Conservation (phyloP, 2,113 vertebrate species). For the Sterrhoptilus dennistouni region DNA sequence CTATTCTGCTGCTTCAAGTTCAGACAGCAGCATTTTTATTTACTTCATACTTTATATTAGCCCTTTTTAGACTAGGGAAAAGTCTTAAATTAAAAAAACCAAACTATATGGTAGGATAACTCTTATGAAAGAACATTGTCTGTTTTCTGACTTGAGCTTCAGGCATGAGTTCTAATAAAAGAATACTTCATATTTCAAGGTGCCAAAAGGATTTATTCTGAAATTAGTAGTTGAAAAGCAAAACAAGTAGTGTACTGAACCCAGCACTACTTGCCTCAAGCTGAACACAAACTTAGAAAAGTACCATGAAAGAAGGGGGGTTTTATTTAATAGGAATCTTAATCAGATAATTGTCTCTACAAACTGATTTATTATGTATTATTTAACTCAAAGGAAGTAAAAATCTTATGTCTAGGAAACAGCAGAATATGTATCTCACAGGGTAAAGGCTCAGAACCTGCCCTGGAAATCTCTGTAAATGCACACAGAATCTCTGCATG, state of each 20-base stretch:
- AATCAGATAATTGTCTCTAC: neutral
- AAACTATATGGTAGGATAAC: neutral
- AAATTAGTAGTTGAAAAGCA: neutral
- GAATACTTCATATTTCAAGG: neutral
- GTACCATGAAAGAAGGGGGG: neutral
- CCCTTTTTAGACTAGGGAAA: neutral
- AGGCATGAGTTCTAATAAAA: neutral
- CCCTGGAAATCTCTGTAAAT: neutral
- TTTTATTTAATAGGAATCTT: neutral
- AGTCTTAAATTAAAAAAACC: neutral
- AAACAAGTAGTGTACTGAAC: neutral
- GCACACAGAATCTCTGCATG: neutral
- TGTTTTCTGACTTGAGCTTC: neutral
- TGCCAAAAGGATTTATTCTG: neutral
- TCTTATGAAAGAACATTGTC: neutral
- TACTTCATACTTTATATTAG: neutral
- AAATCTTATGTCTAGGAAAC: neutral
- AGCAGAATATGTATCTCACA: neutral
- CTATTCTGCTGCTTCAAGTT: neutral
- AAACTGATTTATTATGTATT: neutral
- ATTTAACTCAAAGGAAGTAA: neutral
- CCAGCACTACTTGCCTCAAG: neutral
- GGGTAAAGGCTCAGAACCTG: neutral
- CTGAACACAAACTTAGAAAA: neutral
- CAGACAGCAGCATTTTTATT: neutral